Conservation (phyloP, 2,888 invertebrate genomes). For the Synanthedon vespiformis region DNA sequence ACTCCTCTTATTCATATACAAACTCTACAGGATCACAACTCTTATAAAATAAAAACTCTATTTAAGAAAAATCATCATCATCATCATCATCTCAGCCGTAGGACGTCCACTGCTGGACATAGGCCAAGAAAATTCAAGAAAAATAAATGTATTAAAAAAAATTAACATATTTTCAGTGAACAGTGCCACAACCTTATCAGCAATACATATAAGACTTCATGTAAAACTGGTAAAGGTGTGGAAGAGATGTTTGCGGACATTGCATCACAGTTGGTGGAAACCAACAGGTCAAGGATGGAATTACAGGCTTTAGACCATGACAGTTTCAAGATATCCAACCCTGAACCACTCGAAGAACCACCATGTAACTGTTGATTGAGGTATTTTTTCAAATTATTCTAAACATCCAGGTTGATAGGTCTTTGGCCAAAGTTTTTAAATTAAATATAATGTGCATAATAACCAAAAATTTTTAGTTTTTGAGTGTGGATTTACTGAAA, state of each 20-base stretch:
- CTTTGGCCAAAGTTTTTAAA: no score
- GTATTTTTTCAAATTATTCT: not conserved
- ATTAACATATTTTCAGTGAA: constrained; percentile 70
- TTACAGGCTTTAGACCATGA: constrained; percentile 82
- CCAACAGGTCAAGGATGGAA: constrained; percentile 85
- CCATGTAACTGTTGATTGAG: constrained; percentile 51
- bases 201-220: constrained; percentile 90
- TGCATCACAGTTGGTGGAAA: constrained; percentile 81
- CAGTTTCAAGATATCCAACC: constrained; percentile 79
- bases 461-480: no score
- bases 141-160: no score
- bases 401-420: not conserved
- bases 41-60: no score
- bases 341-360: constrained; percentile 69
- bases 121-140: no score
- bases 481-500: no score
- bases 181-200: constrained; percentile 92
- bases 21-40: no score
- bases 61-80: no score
- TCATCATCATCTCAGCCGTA: no score
- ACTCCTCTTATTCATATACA: no score
- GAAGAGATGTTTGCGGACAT: constrained; percentile 94
- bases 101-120: no score
- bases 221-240: constrained; percentile 87
- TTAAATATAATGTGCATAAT: no score